phyloP scores from a whole-genome alignment of 2,113 vertebrate genomes.

The Brachionichthys hirsutus region DNA sequence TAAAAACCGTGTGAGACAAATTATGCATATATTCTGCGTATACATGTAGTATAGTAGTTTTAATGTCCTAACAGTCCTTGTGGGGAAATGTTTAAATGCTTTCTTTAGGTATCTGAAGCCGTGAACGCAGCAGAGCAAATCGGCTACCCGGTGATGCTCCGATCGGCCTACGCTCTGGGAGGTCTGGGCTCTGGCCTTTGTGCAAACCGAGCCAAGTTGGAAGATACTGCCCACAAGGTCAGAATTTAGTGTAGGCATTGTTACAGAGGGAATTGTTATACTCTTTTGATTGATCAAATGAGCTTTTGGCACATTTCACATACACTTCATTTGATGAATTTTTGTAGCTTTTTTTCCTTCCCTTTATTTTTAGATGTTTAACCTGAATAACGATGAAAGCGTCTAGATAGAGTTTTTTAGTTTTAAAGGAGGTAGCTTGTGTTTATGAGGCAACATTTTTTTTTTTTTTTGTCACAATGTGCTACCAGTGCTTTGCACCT shows the following conservation, averaged over 20 bases:
- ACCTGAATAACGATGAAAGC: conserved; percentile 19
- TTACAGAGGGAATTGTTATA: neutral
- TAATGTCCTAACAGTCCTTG: neutral
- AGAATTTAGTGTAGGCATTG: conserved; percentile 3
- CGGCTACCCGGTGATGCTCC: conserved; percentile 92
- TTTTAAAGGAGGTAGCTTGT: conserved; percentile 30
- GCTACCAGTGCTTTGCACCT: neutral
- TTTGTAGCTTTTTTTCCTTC: neutral
- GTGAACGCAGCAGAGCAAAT: conserved; percentile 88
- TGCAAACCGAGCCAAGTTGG: conserved; percentile 79
- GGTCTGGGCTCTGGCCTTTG: conserved; percentile 93
- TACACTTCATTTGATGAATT: neutral
- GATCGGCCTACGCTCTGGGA: conserved; percentile 92
- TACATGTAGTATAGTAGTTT: neutral
- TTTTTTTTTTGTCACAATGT: conserved; percentile 50
- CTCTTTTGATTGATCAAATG: too few relatives aligned
- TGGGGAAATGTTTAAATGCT: neutral
- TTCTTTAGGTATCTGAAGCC: conserved; percentile 85
- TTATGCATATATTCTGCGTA: neutral
- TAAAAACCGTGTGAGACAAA: neutral
- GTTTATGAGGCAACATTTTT: conserved; percentile 55
- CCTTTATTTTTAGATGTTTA: neutral
- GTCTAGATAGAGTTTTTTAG: conserved; percentile 14
- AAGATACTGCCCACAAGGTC: conserved; percentile 88
- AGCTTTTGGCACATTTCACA: neutral